Evolutionary conservation across 2,888 invertebrate species (phyloP), one percentile per base, ranked within the genome.

Genomic region (Lithophane socia): DNA sequence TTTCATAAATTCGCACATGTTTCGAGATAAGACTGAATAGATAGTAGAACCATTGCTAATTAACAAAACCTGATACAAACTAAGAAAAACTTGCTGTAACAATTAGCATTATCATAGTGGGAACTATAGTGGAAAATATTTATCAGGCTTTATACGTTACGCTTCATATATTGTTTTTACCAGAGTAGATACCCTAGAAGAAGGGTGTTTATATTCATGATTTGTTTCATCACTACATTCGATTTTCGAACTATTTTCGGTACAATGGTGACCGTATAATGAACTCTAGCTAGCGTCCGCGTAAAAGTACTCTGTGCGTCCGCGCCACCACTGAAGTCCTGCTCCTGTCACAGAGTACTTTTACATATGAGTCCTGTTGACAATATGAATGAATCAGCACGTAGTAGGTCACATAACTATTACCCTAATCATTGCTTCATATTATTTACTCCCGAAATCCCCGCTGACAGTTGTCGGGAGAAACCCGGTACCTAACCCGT

Each of bases 391-490:
- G 21, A 77, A 60, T 44, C 24, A 74, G 16, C 37, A 37, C 16
- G 18, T 37, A 24, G 18, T 37, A 24, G 10, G 18, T 29, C 47
- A 13, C 21, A 10, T 24, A 44, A 21, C 24, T 65, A 47, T 52
- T 42, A 58, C 65, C 24, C n/a, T 58, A 5, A 52, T 44, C 2
- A 24, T 69, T n/a, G 4, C 16, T 54, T 24, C 29, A 37, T 63
- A 9, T 67, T 68, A 67, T 76, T 84, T 85, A 80, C 66, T 77
- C 29, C 68, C 65, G 72, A 75, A 75, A 66, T 66, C 13, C 60
- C 54, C 49, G 77, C 58, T 89, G 88, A 76, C 91, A 90, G 88
- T 85, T 90, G 90, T 86, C 84, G 77, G 84, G 79, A 86, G 87
- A 69, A 80, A 69, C 80, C 87, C 75, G 71, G 79, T 75, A 29